Evolutionary conservation across 2,888 invertebrate species (phyloP).

Genomic region (Uloborus plumipes): DNA sequence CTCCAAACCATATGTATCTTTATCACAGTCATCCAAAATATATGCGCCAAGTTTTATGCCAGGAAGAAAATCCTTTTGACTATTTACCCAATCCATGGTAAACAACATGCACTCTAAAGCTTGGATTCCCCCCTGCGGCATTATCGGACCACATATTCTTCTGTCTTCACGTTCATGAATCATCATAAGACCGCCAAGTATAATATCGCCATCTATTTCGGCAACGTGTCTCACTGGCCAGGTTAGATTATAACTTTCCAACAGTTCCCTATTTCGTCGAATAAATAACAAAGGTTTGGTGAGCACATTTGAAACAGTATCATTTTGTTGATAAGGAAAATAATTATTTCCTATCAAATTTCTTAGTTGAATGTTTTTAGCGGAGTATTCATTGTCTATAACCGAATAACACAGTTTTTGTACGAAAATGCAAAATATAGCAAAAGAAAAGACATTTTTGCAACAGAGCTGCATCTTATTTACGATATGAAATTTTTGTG

Average conservation of each 20-base stretch:
- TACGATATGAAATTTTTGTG: too few relatives aligned
- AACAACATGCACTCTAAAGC: conserved; percentile 93
- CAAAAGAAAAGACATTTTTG: too few relatives aligned
- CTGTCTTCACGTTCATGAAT: conserved; percentile 91
- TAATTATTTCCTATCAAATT: too few relatives aligned
- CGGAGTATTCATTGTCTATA: too few relatives aligned
- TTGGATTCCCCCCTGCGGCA: conserved; percentile 86
- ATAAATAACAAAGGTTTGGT: too few relatives aligned
- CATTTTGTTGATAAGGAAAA: too few relatives aligned
- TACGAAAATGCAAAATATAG: too few relatives aligned
- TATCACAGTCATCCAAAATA: conserved; percentile 93
- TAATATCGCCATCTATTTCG: conserved; percentile 87
- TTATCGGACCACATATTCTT: conserved; percentile 90
- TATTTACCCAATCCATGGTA: conserved; percentile 86
- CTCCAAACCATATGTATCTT: conserved; percentile 94
- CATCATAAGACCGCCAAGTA: conserved; percentile 94
- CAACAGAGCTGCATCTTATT: too few relatives aligned
- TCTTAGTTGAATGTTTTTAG: too few relatives aligned
- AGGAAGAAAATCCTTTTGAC: conserved; percentile 78
- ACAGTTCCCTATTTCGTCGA: conserved; percentile 8
- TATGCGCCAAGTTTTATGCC: conserved; percentile 88
- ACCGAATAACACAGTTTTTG: too few relatives aligned
- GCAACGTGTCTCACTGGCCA: conserved; percentile 92
- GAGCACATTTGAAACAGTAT: too few relatives aligned
- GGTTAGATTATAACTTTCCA: conserved; percentile 51